Evolutionary conservation across 2,888 invertebrate species (phyloP).

Genomic region (Paralinhomoeus sp.): DNA sequence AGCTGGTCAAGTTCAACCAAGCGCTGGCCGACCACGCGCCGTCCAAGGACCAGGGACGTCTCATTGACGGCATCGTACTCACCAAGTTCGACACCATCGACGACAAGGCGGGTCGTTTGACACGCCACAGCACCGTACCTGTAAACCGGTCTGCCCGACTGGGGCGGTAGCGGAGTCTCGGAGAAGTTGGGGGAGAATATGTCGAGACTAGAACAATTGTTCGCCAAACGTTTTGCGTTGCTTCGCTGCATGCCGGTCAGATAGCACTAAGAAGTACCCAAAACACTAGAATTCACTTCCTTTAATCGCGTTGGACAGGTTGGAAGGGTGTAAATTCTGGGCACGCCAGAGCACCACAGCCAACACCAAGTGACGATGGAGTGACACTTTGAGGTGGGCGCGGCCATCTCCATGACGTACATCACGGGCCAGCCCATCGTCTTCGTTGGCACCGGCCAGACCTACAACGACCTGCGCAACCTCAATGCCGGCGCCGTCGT

Average conservation of each 20-base stretch:
- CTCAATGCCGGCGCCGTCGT: constrained; percentile 89
- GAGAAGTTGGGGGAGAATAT: no score
- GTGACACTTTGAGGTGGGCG: constrained; percentile 54
- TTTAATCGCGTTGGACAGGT: no score
- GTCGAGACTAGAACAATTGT: no score
- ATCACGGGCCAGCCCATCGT: constrained; percentile 98
- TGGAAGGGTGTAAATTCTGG: no score
- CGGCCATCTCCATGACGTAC: constrained; percentile 98
- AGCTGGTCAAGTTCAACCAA: constrained; percentile 81
- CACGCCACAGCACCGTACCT: no score
- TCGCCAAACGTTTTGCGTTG: no score
- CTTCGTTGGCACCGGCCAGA: constrained; percentile 96
- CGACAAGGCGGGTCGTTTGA: constrained; percentile 63
- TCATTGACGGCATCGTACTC: constrained; percentile 93
- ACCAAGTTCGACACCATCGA: constrained; percentile 99
- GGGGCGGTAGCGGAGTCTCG: no score
- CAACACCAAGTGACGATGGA: neutral
- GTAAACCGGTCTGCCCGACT: no score
- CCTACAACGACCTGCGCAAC: constrained; percentile 87
- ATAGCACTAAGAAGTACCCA: no score
- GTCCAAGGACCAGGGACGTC: constrained; percentile 48
- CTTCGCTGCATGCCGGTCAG: no score
- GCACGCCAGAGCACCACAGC: no score
- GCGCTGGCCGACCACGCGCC: constrained; percentile 70
- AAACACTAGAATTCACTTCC: no score